Evolutionary conservation across 2,113 vertebrate species (phyloP), one percentile per base, ranked within the genome.

Genomic region (Caranx melampygus): DNA sequence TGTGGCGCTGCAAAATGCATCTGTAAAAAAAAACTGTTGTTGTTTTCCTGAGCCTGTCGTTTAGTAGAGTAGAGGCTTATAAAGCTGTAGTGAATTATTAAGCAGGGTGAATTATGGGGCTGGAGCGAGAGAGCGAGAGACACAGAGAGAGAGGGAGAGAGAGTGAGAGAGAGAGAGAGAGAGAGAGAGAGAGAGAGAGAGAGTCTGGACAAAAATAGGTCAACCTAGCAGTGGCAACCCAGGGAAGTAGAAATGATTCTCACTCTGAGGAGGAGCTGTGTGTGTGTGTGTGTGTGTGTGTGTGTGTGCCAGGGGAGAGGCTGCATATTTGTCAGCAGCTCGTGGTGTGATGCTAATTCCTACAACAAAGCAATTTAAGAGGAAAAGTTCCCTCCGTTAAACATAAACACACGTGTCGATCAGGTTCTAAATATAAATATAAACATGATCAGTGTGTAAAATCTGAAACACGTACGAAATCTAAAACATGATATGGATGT

Each of bases 201-300:
- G 44, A 78, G 86, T 90, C 91, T 90, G 91, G 89, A 91, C 88
- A 92, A 91, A 95, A 94, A 93, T 95, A 94, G 94, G 94, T 95
- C 94, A 95, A 92, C 89, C 89, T 89, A 82, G 87, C 88, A 88
- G 83, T 91, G 87, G 89, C 79, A 93, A 91, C 89, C 89, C 89
- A 89, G 89, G 92, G 88, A 93, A 88, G 90, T 91, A 93, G 91
- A 93, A 94, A 90, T 88, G 81, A 94, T 92, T 89, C 77, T 81
- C 88, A 91, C 86, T 91, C 91, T 86, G 83, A 87, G 88, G 91
- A 91, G 87, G 88, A 85, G 83, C 86, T 90, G 52, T 71, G 57
- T 78, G 57, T 81, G 65, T 73, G 75, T 76, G 85, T 74, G 78
- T 78, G 74, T 80, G 76, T 81, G 77, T 77, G 72, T 58, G 75